Percentiles rank a stretch among this genome's conserved stretches.
Evolutionary conservation across 2,888 invertebrate species (phyloP).

Genomic region (Andrena marginata): DNA sequence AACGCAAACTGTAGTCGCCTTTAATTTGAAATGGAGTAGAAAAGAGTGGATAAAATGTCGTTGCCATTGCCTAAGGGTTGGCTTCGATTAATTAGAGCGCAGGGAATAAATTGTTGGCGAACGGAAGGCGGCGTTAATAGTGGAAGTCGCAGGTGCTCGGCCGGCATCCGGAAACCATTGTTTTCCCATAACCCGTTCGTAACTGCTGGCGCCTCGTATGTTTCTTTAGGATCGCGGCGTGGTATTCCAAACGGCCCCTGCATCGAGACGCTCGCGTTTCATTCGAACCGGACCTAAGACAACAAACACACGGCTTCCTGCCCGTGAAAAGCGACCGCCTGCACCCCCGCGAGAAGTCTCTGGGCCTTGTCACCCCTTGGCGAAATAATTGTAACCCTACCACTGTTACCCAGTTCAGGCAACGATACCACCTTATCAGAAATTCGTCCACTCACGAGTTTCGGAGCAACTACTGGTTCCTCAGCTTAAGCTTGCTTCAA

Average conservation of each 20-base stretch:
- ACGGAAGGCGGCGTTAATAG: conserved; percentile 46
- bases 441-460: neutral
- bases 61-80: neutral
- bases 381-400: conserved; percentile 10
- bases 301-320: conserved; percentile 81
- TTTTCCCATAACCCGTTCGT: conserved; percentile 80
- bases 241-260: conserved; percentile 70
- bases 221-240: conserved; percentile 81
- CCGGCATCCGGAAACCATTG: conserved; percentile 76
- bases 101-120: conserved; percentile 52
- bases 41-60: neutral
- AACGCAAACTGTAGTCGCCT: neutral
- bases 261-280: conserved; percentile 70
- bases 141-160: conserved; percentile 75
- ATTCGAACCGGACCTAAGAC: conserved; percentile 79
- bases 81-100: conserved; percentile 56
- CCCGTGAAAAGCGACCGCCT: conserved; percentile 56
- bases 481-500: neutral
- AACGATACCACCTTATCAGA: too few species aligned
- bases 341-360: conserved; percentile 17
- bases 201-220: conserved; percentile 81
- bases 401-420: too few species aligned
- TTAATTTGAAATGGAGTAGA: neutral
- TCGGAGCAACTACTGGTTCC: neutral
- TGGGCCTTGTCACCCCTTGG: conserved; percentile 8